Base-by-base conservation (phyloP, 2,888 invertebrate genomes). In the Aphodius sticticus region DNA sequence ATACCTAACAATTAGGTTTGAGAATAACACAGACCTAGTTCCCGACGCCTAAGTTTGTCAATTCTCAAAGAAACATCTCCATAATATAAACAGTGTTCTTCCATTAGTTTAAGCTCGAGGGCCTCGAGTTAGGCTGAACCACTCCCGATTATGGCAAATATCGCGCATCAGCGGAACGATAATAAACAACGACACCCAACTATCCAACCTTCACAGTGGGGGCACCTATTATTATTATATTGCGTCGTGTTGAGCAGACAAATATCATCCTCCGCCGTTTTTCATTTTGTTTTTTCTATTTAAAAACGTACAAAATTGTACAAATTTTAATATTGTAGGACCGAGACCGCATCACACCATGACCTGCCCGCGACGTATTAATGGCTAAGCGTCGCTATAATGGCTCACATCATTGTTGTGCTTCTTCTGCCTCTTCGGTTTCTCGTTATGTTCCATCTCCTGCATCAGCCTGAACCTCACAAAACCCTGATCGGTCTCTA, bases 401-500 rank as follows among this genome's bases (percentile, higher is more conserved):
- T 89, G 88, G 82, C 87, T 87, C 79, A 87, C 84, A 79, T 88
- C 88, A 81, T 82, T 84, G 79, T 85, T 83, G 76, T 86, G 86
- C 78, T 87, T 87, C 82, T 87, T 86, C 36, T 83, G 83, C 79
- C 87, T 87, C 81, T 87, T 88, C 76, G 86, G 86, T 78, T 87
- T 85, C 26, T 85, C 83, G 15, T n/a, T 80, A 36, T 72, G 72
- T 14, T 26, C 35, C 69, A 83, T 78, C 71, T 85, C 84, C 77
- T 86, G 85, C 82, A 85, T 82, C 15, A 95, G 94, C 82, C 96
- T 92, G 90, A 97, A 96, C 84, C 97, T 91, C 14, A 97, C 94
- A 88, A 97, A 96, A 6, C 97, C 96, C 86, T 96, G 95, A 87
- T 97, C 97, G 81, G 96, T 95, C n/a, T 96, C 96, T 82, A 97